Evolutionary conservation across 2,797 vertebrate genomes (phyloP), one percentile per base, ranked within the genome.

Genomic region (Phataginus tricuspis): DNA sequence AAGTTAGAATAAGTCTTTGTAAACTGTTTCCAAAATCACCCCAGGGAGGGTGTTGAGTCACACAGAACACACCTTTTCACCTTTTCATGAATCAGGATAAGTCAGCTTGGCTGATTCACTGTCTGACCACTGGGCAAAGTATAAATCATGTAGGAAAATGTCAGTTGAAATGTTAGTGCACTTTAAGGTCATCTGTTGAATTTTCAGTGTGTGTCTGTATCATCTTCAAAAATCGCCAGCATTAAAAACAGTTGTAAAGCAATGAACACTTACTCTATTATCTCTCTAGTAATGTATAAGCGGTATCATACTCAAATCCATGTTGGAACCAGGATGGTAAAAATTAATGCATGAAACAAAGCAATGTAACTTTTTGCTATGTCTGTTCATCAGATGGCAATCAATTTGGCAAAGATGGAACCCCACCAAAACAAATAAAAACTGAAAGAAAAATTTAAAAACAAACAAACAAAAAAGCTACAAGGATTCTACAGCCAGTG

Each of bases 61-160:
- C 77, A 97, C 78, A 93, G 94, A 69, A 94, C 82, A 98, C 16
- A 94, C 31, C 39, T 97, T 98, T 98, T 90, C 93, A 97, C 88
- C 93, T 98, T 97, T 96, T 95, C 2, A 0, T 92, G 97, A 98
- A 97, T 95, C 95, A 96, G 93, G 94, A 96, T 95, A 95, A 97
- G 86, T 84, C 69, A 90, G 63, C 97, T 98, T 97, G 96, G 98
- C 94, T 94, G 96, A 97, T 97, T 94, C 85, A 96, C 90, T 96
- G 78, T 94, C 87, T 97, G 95, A 97, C 91, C 78, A 77, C 83
- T 49, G 95, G 90, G 42, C 49, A 97, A 96, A 97, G 77, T 92
- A 97, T 97, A 97, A 98, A 97, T 98, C 95, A 97, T 95, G 82
- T 59, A 97, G 74, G 89, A 90, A 98, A 98, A 98, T 79, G 55